Percentiles rank a stretch among this genome's conserved stretches.
Evolutionary conservation across 2,797 vertebrate genomes (phyloP).

Genomic region (Leptodactylus fallax): DNA sequence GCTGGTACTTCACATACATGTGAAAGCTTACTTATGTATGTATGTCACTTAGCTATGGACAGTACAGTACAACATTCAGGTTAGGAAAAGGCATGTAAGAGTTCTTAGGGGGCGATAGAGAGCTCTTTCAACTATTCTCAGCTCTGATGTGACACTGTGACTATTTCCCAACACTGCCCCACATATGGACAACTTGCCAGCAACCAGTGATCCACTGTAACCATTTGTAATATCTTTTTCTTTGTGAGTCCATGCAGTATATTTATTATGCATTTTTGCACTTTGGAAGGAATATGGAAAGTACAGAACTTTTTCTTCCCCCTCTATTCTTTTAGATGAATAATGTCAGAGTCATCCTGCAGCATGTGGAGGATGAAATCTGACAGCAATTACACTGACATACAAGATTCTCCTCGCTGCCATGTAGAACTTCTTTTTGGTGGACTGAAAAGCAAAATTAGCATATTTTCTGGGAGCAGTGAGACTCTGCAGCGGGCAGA

Average conservation of each 20-base stretch:
- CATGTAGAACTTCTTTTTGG: not conserved
- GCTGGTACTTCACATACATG: no score
- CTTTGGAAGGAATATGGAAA: constrained; percentile 1
- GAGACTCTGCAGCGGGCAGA: not conserved
- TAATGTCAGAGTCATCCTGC: constrained; percentile 4
- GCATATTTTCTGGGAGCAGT: not conserved
- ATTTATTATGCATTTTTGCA: not conserved
- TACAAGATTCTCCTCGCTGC: not conserved
- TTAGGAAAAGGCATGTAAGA: not conserved
- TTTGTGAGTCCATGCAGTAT: not conserved
- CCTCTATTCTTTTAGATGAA: not conserved
- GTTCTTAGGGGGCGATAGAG: not conserved
- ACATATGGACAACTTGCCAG: not conserved
- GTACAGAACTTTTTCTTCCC: not conserved
- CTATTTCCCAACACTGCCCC: not conserved
- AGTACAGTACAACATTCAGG: no score
- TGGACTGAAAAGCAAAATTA: not conserved
- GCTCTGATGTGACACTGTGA: not conserved
- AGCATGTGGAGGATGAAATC: constrained; percentile 11
- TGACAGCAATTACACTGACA: constrained; percentile 44
- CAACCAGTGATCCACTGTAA: not conserved
- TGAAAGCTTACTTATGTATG: no score
- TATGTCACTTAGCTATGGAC: no score
- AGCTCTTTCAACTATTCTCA: not conserved
- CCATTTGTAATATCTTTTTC: not conserved